Base-by-base conservation (phyloP, 2,888 invertebrate genomes). In the Thymelicus lineola region DNA sequence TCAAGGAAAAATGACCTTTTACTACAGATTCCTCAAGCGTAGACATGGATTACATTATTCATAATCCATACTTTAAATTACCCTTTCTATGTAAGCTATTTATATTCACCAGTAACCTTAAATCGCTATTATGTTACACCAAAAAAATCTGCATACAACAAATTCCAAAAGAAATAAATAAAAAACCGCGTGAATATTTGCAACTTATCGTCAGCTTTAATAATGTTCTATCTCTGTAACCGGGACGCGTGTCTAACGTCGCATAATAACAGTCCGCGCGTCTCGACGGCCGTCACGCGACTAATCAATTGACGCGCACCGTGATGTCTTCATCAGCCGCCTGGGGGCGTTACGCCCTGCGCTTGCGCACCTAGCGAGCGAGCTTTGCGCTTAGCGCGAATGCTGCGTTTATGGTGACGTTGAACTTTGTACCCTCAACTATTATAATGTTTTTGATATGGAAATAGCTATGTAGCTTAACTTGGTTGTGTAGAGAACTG, bases 321-420 rank as follows among this genome's bases (percentile, higher is more conserved):
- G 86, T 93, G 93, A 93, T 93, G 93, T 91, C 93, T 93, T 93
- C 93, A 93, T 93, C 91, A 90, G 90, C 78, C 83, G 92, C 93
- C 89, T 76, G 86, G 82, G 85, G 92, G 91, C 88, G 90, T 84
- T 87, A 90, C 91, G 92, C 92, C 92, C 88, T 87, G 86, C 87
- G 85, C 86, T 73, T 76, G 80, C 80, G 77, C 82, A 77, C 76
- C 76, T 75, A 75, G 74, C 14, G 53, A 28, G 60, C 48, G 36
- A 60, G 71, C 75, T 71, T 75, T 76, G 67, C 72, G 69, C 59
- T 76, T 73, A 71, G 55, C 67, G 71, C 75, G 75, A 76, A 75
- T 78, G 74, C 74, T 65, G 72, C 70, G 73, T 59, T 67, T 71
- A 68, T 65, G 42, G 50, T 50, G 46, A 50, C 60, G 38, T 55